Conservation (phyloP, 2,797 vertebrate species). For the Mastacembelus armatus region DNA sequence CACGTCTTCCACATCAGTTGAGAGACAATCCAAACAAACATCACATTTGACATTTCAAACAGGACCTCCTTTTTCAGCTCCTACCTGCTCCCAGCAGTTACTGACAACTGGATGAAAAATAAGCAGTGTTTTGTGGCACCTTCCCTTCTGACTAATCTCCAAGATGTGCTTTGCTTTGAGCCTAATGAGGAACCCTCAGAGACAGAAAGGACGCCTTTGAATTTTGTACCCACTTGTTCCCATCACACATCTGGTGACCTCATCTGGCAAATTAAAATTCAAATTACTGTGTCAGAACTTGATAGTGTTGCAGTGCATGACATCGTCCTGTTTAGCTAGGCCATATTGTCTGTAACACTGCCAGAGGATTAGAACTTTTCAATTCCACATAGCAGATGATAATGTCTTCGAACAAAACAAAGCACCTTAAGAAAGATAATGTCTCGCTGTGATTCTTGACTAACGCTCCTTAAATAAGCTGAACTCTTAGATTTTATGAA, state of each 20-base stretch:
- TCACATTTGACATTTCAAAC: slow-evolving; percentile 30
- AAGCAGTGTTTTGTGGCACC: slow-evolving; percentile 19
- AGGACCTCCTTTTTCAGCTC: slow-evolving; percentile 10
- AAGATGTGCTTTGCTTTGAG: slow-evolving; percentile 33
- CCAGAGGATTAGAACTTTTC: not conserved
- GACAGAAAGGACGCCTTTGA: slow-evolving; percentile 23
- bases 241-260: slow-evolving; percentile 28
- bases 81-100: not conserved
- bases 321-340: not conserved
- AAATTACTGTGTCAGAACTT: not conserved
- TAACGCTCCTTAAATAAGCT: too few species aligned
- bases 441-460: too few species aligned
- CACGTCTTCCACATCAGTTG: slow-evolving; percentile 1
- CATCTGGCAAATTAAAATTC: slow-evolving; percentile 15
- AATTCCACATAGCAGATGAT: too few species aligned
- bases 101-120: slow-evolving; percentile 27
- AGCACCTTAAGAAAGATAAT: too few species aligned
- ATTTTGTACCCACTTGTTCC: slow-evolving; percentile 6
- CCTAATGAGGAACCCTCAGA: slow-evolving; percentile 41
- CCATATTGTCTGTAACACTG: slow-evolving; percentile 1
- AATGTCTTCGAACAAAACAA: too few species aligned
- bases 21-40: slow-evolving; percentile 27
- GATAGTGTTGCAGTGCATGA: not conserved
- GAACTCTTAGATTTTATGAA: too few species aligned
- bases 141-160: slow-evolving; percentile 32